Evolutionary conservation across 37 sponge, comb jelly and placozoan species (phyloP), one percentile per base, ranked within the genome.

Genomic region (Axinella damicornis): DNA sequence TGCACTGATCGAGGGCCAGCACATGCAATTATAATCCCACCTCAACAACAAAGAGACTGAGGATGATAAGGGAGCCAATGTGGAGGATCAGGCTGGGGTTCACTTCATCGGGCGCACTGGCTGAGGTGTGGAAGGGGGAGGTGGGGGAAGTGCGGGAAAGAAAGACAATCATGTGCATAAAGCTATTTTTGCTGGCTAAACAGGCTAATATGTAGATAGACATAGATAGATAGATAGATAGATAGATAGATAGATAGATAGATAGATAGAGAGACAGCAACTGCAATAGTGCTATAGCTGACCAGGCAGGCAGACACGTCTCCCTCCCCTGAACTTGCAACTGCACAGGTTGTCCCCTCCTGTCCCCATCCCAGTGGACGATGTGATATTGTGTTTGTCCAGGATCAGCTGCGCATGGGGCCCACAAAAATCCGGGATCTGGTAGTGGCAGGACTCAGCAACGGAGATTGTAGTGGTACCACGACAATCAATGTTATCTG

Each of bases 1-100:
- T n/a, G n/a, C n/a, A n/a, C n/a, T n/a, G n/a, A n/a, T n/a, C n/a
- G n/a, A n/a, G n/a, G n/a, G n/a, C n/a, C n/a, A n/a, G n/a, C n/a
- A n/a, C n/a, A n/a, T n/a, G n/a, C n/a, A n/a, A n/a, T n/a, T n/a
- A n/a, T 46, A 54, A 60, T 19, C 77, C 83, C 39, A 94, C 95
- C 80, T 96, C 96, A 69, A 96, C 6, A 46, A 96, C 24, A 74
- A 96, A 96, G 63, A 91, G 74, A 22, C 60, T 30, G 30, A 96
- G 76, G 34, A 96, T 93, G 53, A 59, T 56, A 20, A 96, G 33
- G 60, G 94, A 90, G 37, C 73, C 15, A 24, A 39, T 27, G 40
- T 96, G 96, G 24, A 96, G 83, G 13, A 90, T 83, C 18, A 81
- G 5, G 17, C 72, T 93, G 64, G 93, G 93, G 52, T 92, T 89